These are phyloP conservation scores for Asarcornis scutulata DNA, from an alignment of 2,113 vertebrate species.

Conservation along the genomic window DNA sequence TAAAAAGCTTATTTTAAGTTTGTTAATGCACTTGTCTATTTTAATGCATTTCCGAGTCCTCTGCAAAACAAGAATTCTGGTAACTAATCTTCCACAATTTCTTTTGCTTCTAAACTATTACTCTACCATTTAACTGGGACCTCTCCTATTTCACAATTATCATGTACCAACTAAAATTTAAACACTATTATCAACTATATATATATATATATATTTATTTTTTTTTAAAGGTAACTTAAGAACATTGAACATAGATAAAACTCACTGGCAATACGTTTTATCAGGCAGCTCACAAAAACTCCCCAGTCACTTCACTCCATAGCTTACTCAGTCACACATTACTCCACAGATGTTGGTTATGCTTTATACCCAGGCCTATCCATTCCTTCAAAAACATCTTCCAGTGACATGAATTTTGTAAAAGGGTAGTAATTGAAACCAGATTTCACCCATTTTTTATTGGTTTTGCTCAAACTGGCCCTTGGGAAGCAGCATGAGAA, in stretches of 20 bases:
- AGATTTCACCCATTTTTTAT: not conserved
- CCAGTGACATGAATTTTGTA: not conserved
- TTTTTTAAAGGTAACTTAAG: not conserved
- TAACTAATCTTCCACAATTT: not conserved
- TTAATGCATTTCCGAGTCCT: conserved; percentile 35
- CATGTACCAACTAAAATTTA: not conserved
- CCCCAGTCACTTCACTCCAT: not conserved
- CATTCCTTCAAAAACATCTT: not conserved
- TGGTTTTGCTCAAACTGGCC: not conserved
- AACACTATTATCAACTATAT: not conserved
- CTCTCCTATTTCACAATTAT: not conserved
- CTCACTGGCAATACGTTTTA: not conserved
- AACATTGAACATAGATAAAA: not conserved
- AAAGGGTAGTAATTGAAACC: not conserved
- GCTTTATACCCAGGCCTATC: not conserved
- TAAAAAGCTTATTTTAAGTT: conserved; percentile 73
- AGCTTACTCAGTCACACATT: not conserved
- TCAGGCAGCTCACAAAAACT: not conserved
- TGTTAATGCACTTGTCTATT: conserved; percentile 70
- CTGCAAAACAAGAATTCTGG: conserved; percentile 31
- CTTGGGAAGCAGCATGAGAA: not conserved
- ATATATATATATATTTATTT: no score
- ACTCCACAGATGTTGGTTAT: accelerated
- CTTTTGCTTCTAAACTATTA: not conserved
- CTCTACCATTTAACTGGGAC: not conserved